A percentile compares a stretch with the other conserved stretches of the same genome.
Evolutionary conservation across 2,113 vertebrate genomes (phyloP).

Genomic region (Rattus rattus): DNA sequence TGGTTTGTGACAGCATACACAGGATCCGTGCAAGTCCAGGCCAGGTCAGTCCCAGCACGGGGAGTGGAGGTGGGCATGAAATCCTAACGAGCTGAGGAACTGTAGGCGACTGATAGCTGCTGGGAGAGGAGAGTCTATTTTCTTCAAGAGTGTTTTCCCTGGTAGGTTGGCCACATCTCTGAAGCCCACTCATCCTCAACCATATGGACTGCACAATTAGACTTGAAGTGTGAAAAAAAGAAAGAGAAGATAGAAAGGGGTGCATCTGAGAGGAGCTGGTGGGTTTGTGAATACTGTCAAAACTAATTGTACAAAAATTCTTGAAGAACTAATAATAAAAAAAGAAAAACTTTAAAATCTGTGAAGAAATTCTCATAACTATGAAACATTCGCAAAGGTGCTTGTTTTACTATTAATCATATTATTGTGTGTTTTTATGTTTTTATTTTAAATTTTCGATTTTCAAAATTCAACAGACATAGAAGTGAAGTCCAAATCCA

Average conservation of each 20-base stretch:
- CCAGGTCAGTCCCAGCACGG: not conserved
- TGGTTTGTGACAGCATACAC: not conserved
- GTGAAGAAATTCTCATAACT: not conserved
- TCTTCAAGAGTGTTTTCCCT: not conserved
- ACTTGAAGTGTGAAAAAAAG: not conserved
- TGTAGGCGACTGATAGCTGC: not conserved
- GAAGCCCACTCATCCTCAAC: not conserved
- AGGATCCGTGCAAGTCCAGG: not conserved
- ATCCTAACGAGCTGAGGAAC: not conserved
- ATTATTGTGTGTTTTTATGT: not conserved
- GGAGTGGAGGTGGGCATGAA: not conserved
- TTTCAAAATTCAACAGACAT: not conserved
- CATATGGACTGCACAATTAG: not conserved
- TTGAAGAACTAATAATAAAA: not conserved
- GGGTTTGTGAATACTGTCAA: not conserved
- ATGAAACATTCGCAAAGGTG: not conserved
- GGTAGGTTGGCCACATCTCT: not conserved
- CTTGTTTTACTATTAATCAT: slow-evolving; percentile 10
- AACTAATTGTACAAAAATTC: not conserved
- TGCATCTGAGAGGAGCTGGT: not conserved
- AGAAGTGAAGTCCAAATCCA: slow-evolving; percentile 36
- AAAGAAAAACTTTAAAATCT: not conserved
- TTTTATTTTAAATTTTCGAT: not conserved
- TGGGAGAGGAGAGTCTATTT: not conserved
- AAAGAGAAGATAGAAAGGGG: not conserved